Evolutionary conservation across 2,888 invertebrate species (phyloP), one percentile per base, ranked within the genome.

Genomic region (Drosophila robusta): DNA sequence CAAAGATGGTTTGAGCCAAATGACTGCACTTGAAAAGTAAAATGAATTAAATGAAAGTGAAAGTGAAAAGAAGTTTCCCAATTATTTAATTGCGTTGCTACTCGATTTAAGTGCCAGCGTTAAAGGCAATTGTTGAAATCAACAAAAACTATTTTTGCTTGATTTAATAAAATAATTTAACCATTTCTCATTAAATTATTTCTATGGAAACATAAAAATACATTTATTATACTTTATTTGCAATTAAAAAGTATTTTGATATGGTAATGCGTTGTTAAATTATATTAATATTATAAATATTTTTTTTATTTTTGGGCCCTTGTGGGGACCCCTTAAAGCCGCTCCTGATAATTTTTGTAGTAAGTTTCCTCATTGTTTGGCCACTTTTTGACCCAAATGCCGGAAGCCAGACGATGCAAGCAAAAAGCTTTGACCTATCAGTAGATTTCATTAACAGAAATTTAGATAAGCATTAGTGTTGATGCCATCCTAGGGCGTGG

Each of bases 391-490:
- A 65, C 55, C 68, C 58, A 64, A 66, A 75, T 70, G 69, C 66
- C 70, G 62, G 75, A 67, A 68, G 72, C 61, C 69, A 50, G 64
- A 50, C 72, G 63, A 24, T 65, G 68, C 56, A 49, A 60, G 65
- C 68, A 72, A 72, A 77, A 78, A 67, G 79, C 75, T 70, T 66
- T 60, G 55, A 73, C 80, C 71, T 67, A 70, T 71, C 75, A 70
- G 70, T 67, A 74, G 80, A 82, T 82, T 82, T 82, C 79, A 80
- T 78, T 77, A 82, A 70, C 86, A 82, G 70, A 72, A 80, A 75
- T 82, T 85, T 71, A 78, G 86, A 86, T 86, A 86, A 78, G 79
- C 76, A 80, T 86, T 84, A 80, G 78, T 80, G 86, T 77, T 86
- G 89, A 88, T 87, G 79, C 75, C 74, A 78, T 76, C 79, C 77